A percentile compares a stretch with the other conserved stretches of the same genome.
Evolutionary conservation across 2,113 vertebrate genomes (phyloP).

Genomic region (Zosterops pallidus): DNA sequence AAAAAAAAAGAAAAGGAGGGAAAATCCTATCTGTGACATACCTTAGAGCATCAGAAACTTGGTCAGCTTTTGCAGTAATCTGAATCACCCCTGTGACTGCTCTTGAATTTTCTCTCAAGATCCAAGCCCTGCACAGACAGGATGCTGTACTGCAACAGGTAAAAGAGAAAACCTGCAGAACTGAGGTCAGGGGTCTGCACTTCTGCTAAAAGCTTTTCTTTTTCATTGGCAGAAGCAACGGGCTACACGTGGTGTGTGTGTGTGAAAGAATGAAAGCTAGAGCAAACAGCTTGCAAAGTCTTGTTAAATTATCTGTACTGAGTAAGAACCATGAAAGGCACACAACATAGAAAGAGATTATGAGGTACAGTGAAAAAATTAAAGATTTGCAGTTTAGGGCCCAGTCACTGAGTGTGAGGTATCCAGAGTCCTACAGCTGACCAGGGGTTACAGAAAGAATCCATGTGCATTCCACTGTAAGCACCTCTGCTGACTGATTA

Average conservation of each 20-base stretch:
- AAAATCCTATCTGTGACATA: background rate
- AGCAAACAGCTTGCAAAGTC: background rate
- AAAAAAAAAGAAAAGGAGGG: background rate
- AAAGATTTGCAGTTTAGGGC: background rate
- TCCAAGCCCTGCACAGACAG: background rate
- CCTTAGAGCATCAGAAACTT: background rate
- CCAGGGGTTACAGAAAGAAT: background rate
- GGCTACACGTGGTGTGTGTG: background rate
- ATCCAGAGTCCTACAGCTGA: background rate
- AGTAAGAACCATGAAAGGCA: background rate
- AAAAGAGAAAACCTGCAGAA: background rate
- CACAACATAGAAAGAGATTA: background rate
- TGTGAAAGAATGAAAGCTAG: background rate
- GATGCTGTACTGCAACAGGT: background rate
- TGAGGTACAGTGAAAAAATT: background rate
- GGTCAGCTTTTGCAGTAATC: background rate
- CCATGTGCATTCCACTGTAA: background rate
- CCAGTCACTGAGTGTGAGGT: background rate
- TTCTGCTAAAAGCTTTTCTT: background rate
- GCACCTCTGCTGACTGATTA: background rate
- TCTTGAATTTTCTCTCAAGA: background rate
- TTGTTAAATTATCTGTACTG: background rate
- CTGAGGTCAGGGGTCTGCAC: background rate
- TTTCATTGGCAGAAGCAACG: background rate
- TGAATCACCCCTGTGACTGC: background rate